phyloP scores from a whole-genome alignment of 2,888 invertebrate genomes.

The Muschampia plurimacula region DNA sequence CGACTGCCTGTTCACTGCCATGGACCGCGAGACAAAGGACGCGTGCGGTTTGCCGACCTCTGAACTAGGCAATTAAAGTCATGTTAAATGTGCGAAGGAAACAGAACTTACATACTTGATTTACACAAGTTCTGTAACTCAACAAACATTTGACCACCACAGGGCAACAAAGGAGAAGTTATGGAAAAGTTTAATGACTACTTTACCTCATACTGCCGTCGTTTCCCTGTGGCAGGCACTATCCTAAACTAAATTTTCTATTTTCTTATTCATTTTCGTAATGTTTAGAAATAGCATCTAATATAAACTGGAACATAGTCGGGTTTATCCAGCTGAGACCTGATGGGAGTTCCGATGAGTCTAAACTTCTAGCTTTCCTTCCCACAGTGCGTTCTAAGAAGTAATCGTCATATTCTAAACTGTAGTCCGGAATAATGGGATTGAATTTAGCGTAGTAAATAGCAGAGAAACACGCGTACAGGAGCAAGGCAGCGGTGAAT shows the following conservation, averaged over 20 bases:
- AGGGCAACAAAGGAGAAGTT: constrained; percentile 62
- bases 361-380: constrained; percentile 74
- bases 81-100: background rate
- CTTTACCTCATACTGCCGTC: constrained; percentile 46
- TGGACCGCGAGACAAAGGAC: background rate
- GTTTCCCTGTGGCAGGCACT: constrained; percentile 51
- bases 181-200: constrained; percentile 29
- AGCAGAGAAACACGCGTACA: constrained; percentile 94
- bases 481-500: constrained; percentile 91
- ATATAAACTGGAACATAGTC: constrained; percentile 88
- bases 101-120: constrained; percentile 13
- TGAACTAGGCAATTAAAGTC: background rate
- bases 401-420: constrained; percentile 90
- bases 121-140: constrained; percentile 26
- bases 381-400: constrained; percentile 89
- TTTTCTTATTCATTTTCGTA: constrained; percentile 61
- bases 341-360: constrained; percentile 68
- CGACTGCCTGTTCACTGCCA: too few relatives aligned
- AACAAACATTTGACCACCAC: constrained; percentile 48
- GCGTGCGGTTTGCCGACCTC: background rate
- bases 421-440: constrained; percentile 92
- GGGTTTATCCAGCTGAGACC: constrained; percentile 85
- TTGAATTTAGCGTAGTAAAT: constrained; percentile 96
- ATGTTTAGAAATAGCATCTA: constrained; percentile 82
- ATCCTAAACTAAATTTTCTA: background rate